Base-by-base conservation (phyloP, 2,113 vertebrate species). In the Neotragus moschatus region DNA sequence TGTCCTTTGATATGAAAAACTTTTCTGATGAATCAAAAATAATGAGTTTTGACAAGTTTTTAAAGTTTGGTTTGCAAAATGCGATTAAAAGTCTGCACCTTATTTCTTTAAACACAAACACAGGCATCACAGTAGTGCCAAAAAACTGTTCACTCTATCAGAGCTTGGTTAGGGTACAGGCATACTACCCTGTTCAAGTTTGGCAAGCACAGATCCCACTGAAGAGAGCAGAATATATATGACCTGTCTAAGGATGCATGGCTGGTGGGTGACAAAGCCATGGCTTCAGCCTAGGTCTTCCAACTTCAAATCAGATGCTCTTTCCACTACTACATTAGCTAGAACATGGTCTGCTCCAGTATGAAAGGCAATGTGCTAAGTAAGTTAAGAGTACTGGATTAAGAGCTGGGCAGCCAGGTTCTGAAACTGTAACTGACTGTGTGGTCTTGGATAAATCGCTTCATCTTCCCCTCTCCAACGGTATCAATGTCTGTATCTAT, bases 61-160 rank as follows among this genome's bases (percentile, higher is more conserved):
- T 86, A 86, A 89, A 93, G 36, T 39, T 95, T 60, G 51, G n/a
- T 85, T 79, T 92, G 56, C 84, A 95, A 84, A 77, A 92, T 39
- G 36, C 36, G 26, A 73, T 85, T 86, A 51, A 90, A 96, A 66
- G 43, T 11, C 45, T 63, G 28, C 10, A 60, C 16, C 61, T 90
- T 80, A 28, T 26, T 90, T 93, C 66, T 70, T 95, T 55, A 93
- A 81, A 88, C 16, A 88, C 16, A 81, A 11, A 70, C 25, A 86
- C 30, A 60, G 23, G 51, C 30, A 28, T 45, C 55, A 91, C 6
- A 75, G 12, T 60, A 93, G 70, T n/a, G 61, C 61, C 91, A 93
- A 25, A 93, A 55, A 90, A 95, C 55, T 39, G 4, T 86, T 73
- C 21, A 36, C 55, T 80, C 84, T 97, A 58, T 66, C 80, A 61